Percentiles rank a stretch among this genome's conserved stretches.
These are phyloP conservation scores for Parnassius orleans DNA, from an alignment of 2,888 invertebrate genomes.

Conservation along the genomic window DNA sequence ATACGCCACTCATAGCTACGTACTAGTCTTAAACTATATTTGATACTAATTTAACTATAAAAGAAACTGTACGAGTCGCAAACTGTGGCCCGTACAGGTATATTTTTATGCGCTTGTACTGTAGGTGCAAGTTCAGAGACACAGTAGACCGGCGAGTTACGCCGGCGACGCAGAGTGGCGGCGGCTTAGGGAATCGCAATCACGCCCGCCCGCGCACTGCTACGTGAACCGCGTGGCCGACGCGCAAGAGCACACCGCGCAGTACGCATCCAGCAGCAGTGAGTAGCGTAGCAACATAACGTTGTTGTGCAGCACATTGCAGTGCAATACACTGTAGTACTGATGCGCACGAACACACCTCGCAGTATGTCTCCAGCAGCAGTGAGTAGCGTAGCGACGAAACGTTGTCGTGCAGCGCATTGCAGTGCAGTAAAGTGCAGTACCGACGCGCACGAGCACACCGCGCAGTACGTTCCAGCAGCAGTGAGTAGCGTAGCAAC, in stretches of 20 bases:
- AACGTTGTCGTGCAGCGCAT: background rate
- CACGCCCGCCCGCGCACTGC: slow-evolving; percentile 39
- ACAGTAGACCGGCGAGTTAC: slow-evolving; percentile 68
- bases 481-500: too few relatives aligned
- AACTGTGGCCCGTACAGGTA: background rate
- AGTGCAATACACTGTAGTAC: background rate
- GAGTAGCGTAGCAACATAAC: slow-evolving; percentile 56
- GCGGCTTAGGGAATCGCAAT: slow-evolving; percentile 32
- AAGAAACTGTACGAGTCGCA: too few relatives aligned
- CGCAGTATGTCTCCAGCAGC: slow-evolving; percentile 84
- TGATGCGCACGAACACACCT: slow-evolving; percentile 41
- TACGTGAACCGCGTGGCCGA: slow-evolving; percentile 48
- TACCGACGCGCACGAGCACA: background rate
- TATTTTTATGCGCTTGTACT: background rate
- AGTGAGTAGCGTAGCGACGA: slow-evolving; percentile 65
- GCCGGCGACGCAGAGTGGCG: slow-evolving; percentile 54
- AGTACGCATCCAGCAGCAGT: slow-evolving; percentile 86
- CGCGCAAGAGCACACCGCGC: slow-evolving; percentile 49
- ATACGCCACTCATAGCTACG: too few relatives aligned
- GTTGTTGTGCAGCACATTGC: background rate
- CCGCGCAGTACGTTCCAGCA: too few relatives aligned
- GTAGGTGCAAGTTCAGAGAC: slow-evolving; percentile 59
- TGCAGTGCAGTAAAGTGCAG: slow-evolving; percentile 8
- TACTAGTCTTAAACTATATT: too few relatives aligned
- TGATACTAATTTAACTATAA: too few relatives aligned